A percentile compares a stretch with the other conserved stretches of the same genome.
These are phyloP conservation scores for Aphelenchoides besseyi DNA, from an alignment of 1,140 invertebrate genomes.

Conservation along the genomic window DNA sequence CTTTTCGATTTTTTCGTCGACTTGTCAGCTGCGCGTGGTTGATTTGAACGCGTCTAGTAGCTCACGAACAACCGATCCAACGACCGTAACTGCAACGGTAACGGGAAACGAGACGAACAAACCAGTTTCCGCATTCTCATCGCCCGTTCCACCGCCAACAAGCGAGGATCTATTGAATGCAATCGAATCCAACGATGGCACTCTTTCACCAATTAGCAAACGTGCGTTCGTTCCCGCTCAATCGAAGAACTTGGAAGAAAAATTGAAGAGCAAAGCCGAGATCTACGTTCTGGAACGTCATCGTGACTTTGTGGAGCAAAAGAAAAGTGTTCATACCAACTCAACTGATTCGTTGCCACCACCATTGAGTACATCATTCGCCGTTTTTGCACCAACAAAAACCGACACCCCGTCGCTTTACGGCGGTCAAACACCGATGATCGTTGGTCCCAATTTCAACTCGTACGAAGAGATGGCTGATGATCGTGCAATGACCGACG, in stretches of 20 bases:
- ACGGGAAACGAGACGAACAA: background rate
- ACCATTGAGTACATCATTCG: background rate
- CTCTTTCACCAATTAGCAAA: background rate
- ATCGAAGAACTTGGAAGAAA: background rate
- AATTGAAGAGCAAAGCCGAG: background rate
- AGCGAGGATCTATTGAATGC: background rate
- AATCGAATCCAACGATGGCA: background rate
- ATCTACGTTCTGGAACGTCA: constrained; percentile 11
- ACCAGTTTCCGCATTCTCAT: background rate
- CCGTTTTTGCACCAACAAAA: background rate
- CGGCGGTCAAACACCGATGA: background rate
- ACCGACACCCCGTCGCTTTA: background rate
- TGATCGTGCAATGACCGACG: background rate
- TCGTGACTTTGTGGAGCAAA: background rate
- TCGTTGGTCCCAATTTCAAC: background rate
- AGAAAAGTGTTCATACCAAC: background rate
- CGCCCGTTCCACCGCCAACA: background rate
- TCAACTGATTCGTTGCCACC: background rate
- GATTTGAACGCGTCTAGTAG: constrained; percentile 8
- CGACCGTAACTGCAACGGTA: background rate
- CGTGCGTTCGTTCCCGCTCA: constrained; percentile 9
- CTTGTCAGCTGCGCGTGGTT: background rate
- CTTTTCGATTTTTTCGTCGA: background rate
- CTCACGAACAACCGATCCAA: background rate
- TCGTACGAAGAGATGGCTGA: background rate